Percentiles rank a stretch among this genome's conserved stretches.
phyloP scores from a whole-genome alignment of 1,140 invertebrate species.

The Uloborus diversus region DNA sequence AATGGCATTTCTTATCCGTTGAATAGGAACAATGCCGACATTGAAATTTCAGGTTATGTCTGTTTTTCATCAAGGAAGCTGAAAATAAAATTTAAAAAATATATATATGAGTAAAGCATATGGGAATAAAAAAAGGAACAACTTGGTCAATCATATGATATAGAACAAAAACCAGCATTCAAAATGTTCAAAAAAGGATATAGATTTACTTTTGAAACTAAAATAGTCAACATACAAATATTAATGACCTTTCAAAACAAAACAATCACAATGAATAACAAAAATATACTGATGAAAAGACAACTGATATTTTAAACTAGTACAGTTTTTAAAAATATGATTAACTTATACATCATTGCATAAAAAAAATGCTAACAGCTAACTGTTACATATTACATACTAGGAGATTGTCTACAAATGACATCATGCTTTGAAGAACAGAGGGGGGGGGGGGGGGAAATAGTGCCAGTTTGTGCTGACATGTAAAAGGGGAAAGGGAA shows the following conservation, averaged over 20 bases:
- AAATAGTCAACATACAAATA: background rate
- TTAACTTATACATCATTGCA: too few species aligned
- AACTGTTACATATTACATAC: too few species aligned
- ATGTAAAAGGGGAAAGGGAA: too few species aligned
- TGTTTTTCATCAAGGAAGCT: background rate
- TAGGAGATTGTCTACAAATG: too few species aligned
- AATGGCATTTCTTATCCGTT: slow-evolving; percentile 46
- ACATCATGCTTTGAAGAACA: too few species aligned
- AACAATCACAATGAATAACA: background rate
- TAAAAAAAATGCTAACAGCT: too few species aligned
- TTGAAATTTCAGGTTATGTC: slow-evolving; percentile 24
- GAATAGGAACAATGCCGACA: slow-evolving; percentile 33
- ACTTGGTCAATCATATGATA: background rate
- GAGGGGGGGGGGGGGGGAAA: too few species aligned
- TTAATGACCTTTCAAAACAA: background rate
- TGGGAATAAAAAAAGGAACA: background rate
- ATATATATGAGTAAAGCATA: background rate
- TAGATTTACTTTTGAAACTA: background rate
- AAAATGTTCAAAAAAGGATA: background rate
- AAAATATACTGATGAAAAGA: too few species aligned
- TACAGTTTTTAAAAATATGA: too few species aligned
- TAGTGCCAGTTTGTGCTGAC: too few species aligned
- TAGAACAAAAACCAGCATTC: background rate
- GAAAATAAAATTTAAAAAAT: background rate
- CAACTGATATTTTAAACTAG: too few species aligned